These are phyloP conservation scores for Cephonodes hylas DNA, from an alignment of 2,888 invertebrate species.

Conservation along the genomic window DNA sequence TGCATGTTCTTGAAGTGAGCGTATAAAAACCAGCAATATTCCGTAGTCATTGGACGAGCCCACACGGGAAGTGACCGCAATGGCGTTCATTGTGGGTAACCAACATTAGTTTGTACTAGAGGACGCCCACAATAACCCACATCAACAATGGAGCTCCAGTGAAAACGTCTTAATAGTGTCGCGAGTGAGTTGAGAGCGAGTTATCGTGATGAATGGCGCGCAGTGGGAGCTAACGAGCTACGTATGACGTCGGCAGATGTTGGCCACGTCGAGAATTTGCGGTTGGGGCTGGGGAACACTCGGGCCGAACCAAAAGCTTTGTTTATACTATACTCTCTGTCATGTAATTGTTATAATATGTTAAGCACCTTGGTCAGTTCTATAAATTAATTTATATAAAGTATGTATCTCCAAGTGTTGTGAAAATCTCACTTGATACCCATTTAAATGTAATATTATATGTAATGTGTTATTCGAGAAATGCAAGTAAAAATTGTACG, in stretches of 20 bases:
- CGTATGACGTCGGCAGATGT: constrained; percentile 50
- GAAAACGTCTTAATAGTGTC: constrained; percentile 58
- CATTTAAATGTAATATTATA: too few species aligned
- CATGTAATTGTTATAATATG: too few species aligned
- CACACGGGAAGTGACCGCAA: constrained; percentile 14
- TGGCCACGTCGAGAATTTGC: constrained; percentile 26
- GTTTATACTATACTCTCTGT: too few species aligned
- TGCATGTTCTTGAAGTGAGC: constrained; percentile 30
- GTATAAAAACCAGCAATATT: constrained; percentile 34
- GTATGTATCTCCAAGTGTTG: too few species aligned
- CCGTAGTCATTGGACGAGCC: constrained; percentile 41
- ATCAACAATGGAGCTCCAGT: constrained; percentile 48
- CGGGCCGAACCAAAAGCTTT: too few species aligned
- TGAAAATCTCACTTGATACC: too few species aligned
- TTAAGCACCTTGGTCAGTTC: too few species aligned
- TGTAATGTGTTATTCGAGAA: too few species aligned
- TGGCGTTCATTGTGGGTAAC: constrained; percentile 36
- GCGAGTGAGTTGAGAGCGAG: constrained; percentile 46
- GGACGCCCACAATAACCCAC: constrained; percentile 59
- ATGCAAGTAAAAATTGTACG: too few species aligned
- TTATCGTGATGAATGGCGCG: constrained; percentile 50
- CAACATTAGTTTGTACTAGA: constrained; percentile 45
- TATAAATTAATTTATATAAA: too few species aligned
- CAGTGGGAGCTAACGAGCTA: constrained; percentile 48
- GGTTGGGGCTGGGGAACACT: constrained; percentile 19